Base-by-base conservation (phyloP, 2,113 vertebrate genomes). In the Phocoena sinus region DNA sequence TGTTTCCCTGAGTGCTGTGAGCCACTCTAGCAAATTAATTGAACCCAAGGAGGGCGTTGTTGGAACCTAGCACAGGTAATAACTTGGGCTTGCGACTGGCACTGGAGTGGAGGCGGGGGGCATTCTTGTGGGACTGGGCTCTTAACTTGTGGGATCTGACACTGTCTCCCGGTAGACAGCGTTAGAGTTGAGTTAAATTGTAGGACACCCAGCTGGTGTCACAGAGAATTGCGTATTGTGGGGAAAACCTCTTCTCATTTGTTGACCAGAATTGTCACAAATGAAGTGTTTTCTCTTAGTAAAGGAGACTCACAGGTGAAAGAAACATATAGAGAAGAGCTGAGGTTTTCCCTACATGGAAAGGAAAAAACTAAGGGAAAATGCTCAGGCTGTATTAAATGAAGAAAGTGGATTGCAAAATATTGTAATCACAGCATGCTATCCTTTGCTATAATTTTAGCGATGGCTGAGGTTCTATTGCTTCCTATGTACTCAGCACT, bases 381-480 rank as follows among this genome's bases (percentile, higher is more conserved):
- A 67, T 33, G 26, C 3, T 36, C 8, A 9, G 31, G 62, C 15
- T 50, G 14, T 28, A 71, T 41, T 92, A 79, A 79, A 25, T 41
- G n/a, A 7, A 65, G 68, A 79, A 56, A 50, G 60, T 41, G 83
- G 81, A 73, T 1, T 25, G 25, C 31, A 60, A 50, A 56, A 53
- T 77, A 47, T 18, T 36, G 12, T 70, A 70, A 65, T 94, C 62
- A 82, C 18, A 21, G 11, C 23, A 36, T 13, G 81, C 47, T 38
- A 2, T 4, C 5, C 21, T 65, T 71, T 11, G 38, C 67, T 50
- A 1, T 44, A 26, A 50, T 70, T 28, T 4, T 53, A 53, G 56
- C 0, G 3, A 13, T 6, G 28, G 20, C 41, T 25, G 25, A 38
- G 23, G 3, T 18, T 28, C 63, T 31, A 1, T 4, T 44, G 28